Evolutionary conservation across 2,113 vertebrate genomes (phyloP), one percentile per base, ranked within the genome.

Genomic region (Notarius quadriscutis): DNA sequence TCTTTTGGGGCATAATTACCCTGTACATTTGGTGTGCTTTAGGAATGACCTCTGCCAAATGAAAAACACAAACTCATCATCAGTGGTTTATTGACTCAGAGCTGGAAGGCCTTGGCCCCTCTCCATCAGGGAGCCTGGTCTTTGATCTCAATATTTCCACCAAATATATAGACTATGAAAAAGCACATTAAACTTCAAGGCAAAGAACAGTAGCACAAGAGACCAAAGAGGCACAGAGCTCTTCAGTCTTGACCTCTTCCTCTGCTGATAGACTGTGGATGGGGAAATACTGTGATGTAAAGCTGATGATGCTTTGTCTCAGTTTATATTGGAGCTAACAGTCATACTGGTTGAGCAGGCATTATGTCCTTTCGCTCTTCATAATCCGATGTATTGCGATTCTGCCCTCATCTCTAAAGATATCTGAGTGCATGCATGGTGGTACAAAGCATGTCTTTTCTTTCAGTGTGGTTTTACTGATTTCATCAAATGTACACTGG

Each of bases 1-100:
- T 89, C 90, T 91, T 86, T 41, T 81, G 81, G 87, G 90, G 90
- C 88, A 89, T 88, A 91, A 91, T 91, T 91, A 89, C 88, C 84
- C 88, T 88, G 84, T 90, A 57, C 14, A 12, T 83, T 81, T 60
- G 81, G 27, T 51, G 67, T 84, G 41, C 84, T 83, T 55, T 50
- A 72, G 77, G 77, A 89, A 69, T 88, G 88, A 89, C 90, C 90
- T 87, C 60, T 50, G 81, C 81, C 81, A 75, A 57, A 84, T 84
- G 84, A 81, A 91, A 81, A 89, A 88, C 88, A 91, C 88, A 88
- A 91, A 91, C 88, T 88, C 88, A 91, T 91, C 81, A 88, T 88
- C 81, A 14, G 63, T 72, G 85, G 65, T 91, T 89, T 91, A 89
- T 89, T 91, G 88, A 88, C 88, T 87, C 50, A 11, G 63, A 84